Conservation (phyloP, 2,888 invertebrate genomes). For the Achlya flavicornis region DNA sequence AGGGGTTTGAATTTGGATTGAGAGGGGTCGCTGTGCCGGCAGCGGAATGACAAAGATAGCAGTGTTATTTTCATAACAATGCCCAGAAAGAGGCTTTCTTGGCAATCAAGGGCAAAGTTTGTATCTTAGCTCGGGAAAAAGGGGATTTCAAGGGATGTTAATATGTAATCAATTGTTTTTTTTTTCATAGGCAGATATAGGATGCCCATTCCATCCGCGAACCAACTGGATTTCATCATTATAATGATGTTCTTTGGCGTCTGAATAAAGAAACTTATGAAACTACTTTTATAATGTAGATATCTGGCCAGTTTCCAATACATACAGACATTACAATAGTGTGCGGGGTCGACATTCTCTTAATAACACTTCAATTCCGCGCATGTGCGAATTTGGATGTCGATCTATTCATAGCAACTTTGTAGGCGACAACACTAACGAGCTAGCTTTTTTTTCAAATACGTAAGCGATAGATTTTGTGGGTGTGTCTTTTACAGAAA, state of each 20-base stretch:
- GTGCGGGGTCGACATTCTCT: slow-evolving; percentile 7
- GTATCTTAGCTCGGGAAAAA: too few species aligned
- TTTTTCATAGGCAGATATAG: too few species aligned
- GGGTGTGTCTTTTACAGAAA: background rate
- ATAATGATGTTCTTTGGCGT: background rate
- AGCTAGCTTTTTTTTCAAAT: background rate
- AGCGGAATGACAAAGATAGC: too few species aligned
- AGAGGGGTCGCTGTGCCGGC: too few species aligned
- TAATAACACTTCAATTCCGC: slow-evolving; percentile 6
- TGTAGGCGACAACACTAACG: background rate
- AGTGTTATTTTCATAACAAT: too few species aligned
- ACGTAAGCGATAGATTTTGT: background rate
- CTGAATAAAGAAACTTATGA: background rate
- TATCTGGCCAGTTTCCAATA: background rate
- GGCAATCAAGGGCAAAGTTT: too few species aligned
- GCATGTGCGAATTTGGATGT: background rate
- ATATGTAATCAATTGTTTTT: too few species aligned
- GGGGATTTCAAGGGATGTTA: too few species aligned
- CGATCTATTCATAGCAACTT: background rate
- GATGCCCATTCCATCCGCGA: too few species aligned
- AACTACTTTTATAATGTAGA: background rate
- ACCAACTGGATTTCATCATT: too few species aligned
- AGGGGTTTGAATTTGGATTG: too few species aligned
- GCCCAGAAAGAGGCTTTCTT: too few species aligned
- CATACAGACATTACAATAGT: background rate